Conservation (phyloP, 2,888 invertebrate species). For the Timandra comae region DNA sequence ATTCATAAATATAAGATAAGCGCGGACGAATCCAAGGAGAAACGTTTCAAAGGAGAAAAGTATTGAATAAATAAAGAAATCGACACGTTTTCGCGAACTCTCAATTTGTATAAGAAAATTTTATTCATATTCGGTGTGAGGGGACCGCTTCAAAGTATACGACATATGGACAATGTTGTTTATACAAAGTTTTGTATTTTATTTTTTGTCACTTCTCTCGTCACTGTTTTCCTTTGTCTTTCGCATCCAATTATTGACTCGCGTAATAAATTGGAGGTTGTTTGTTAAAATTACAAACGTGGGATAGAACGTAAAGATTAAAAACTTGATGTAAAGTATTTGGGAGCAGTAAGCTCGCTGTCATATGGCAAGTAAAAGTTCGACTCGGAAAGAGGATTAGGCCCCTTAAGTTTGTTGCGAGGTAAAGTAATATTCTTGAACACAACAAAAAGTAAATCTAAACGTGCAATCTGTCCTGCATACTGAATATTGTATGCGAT, state of each 20-base stretch:
- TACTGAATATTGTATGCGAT: conserved; percentile 38
- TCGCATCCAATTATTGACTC: background rate
- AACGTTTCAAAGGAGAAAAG: conserved; percentile 62
- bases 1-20: conserved; percentile 64
- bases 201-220: conserved; percentile 22
- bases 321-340: conserved; percentile 58
- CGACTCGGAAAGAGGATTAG: conserved; percentile 68
- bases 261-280: background rate
- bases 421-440: conserved; percentile 63
- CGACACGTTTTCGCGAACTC: conserved; percentile 70
- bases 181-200: conserved; percentile 39
- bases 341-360: conserved; percentile 57
- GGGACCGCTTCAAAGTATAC: conserved; percentile 54
- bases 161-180: conserved; percentile 50
- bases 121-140: conserved; percentile 64
- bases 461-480: conserved; percentile 43
- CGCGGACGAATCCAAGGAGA: conserved; percentile 51
- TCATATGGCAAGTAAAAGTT: conserved; percentile 69
- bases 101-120: conserved; percentile 68
- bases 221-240: conserved; percentile 10
- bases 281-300: too few species aligned
- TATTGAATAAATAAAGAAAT: conserved; percentile 73
- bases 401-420: conserved; percentile 67
- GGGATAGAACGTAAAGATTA: conserved; percentile 41
- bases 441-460: conserved; percentile 51